A percentile compares a stretch with the other conserved stretches of the same genome.
phyloP scores from a whole-genome alignment of 2,888 invertebrate genomes.

The Drosophila emarginata region DNA sequence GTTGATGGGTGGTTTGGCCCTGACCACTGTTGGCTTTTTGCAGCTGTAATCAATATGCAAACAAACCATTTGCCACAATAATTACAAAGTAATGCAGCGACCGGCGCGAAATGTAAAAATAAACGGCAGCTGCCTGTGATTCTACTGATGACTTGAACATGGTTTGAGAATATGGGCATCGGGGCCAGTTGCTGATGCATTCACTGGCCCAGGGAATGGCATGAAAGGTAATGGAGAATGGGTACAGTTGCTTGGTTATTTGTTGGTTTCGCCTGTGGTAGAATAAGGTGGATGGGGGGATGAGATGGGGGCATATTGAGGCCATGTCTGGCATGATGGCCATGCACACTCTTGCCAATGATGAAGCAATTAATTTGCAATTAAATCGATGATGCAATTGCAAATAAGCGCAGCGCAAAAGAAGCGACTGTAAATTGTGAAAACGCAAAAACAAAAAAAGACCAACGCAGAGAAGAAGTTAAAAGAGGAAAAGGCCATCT shows the following conservation, averaged over 20 bases:
- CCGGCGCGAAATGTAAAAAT: constrained; percentile 66
- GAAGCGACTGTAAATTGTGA: constrained; percentile 48
- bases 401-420: constrained; percentile 67
- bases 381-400: constrained; percentile 80
- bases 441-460: constrained; percentile 28
- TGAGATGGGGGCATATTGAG: constrained; percentile 42
- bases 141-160: constrained; percentile 52
- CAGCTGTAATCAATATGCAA: constrained; percentile 79
- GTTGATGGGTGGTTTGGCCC: constrained; percentile 2
- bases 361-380: constrained; percentile 81
- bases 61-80: constrained; percentile 79
- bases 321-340: constrained; percentile 51
- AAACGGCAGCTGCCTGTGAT: constrained; percentile 63
- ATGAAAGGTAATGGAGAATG: neutral
- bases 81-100: constrained; percentile 76
- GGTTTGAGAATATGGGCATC: neutral
- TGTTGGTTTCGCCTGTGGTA: constrained; percentile 31
- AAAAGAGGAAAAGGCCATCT: neutral
- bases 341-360: constrained; percentile 65
- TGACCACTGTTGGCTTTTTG: constrained; percentile 59
- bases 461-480: neutral
- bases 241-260: constrained; percentile 10
- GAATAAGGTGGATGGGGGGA: neutral
- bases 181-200: neutral
- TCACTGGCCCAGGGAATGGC: neutral